Conservation (phyloP, 2,888 invertebrate species). For the Amiota mariae region DNA sequence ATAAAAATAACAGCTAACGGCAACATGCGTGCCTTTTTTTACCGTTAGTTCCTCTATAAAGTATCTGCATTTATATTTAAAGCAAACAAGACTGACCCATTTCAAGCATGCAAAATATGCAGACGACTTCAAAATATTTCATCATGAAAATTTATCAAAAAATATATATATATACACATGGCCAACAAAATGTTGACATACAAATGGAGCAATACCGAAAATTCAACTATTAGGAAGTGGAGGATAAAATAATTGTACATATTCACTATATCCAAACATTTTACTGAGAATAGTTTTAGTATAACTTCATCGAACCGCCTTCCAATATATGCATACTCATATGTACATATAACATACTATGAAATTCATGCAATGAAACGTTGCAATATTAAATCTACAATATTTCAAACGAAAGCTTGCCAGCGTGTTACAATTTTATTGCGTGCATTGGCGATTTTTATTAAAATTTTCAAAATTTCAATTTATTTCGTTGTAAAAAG, state of each 20-base stretch:
- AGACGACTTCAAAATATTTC: constrained; percentile 16
- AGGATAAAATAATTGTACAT: too few relatives aligned
- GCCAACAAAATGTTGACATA: constrained; percentile 23
- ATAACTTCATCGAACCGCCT: too few relatives aligned
- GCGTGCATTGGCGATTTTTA: constrained; percentile 17
- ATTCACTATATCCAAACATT: too few relatives aligned
- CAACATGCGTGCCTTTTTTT: too few relatives aligned
- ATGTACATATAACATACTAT: too few relatives aligned
- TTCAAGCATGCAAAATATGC: constrained; percentile 16
- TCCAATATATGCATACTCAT: too few relatives aligned
- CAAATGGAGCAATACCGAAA: too few relatives aligned
- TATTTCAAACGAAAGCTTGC: not conserved
- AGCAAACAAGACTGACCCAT: not conserved
- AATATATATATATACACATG: constrained; percentile 27
- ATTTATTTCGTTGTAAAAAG: not conserved
- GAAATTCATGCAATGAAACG: constrained; percentile 22
- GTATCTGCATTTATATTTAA: too few relatives aligned
- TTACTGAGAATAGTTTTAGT: too few relatives aligned
- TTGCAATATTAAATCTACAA: constrained; percentile 43
- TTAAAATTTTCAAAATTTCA: constrained; percentile 20
- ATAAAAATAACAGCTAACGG: too few relatives aligned
- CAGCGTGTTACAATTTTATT: constrained; percentile 13
- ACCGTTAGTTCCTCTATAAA: too few relatives aligned
- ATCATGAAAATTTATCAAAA: not conserved
- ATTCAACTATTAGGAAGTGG: too few relatives aligned